Evolutionary conservation across 2,888 invertebrate genomes (phyloP).

Genomic region (Megamerina dolium): DNA sequence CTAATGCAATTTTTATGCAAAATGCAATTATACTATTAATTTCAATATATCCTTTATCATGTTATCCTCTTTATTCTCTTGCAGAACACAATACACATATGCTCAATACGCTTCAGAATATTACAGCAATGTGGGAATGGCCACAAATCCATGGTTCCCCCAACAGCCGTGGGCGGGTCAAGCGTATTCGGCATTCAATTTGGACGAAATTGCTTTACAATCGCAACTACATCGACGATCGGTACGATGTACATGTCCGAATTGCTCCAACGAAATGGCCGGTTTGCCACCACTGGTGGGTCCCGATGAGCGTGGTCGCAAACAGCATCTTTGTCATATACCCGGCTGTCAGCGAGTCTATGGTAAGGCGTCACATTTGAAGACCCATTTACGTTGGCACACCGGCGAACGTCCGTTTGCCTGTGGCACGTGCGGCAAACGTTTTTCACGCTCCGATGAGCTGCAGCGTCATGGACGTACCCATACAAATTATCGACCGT

Average conservation of each 20-base stretch:
- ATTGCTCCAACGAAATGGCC: slow-evolving; percentile 72
- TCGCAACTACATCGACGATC: slow-evolving; percentile 62
- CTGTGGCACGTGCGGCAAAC: slow-evolving; percentile 82
- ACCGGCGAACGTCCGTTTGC: slow-evolving; percentile 87
- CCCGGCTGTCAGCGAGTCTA: slow-evolving; percentile 84
- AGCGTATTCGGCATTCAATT: slow-evolving; percentile 42
- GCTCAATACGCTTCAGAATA: slow-evolving; percentile 47
- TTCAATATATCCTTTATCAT: too few species aligned
- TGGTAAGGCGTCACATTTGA: slow-evolving; percentile 89
- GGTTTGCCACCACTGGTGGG: slow-evolving; percentile 67
- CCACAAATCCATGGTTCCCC: slow-evolving; percentile 45
- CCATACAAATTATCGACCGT: slow-evolving; percentile 85
- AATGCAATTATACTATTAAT: too few species aligned
- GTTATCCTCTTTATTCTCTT: too few species aligned
- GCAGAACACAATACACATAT: slow-evolving; percentile 46
- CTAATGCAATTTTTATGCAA: too few species aligned
- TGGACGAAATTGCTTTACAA: slow-evolving; percentile 47
- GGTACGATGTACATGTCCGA: slow-evolving; percentile 74
- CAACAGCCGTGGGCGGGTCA: slow-evolving; percentile 46
- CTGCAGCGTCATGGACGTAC: slow-evolving; percentile 82
- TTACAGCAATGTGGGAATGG: slow-evolving; percentile 45
- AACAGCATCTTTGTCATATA: slow-evolving; percentile 79
- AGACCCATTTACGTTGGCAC: slow-evolving; percentile 90
- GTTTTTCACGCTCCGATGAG: slow-evolving; percentile 89
- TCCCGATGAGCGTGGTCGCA: slow-evolving; percentile 69